These are phyloP conservation scores for Poeciliopsis turrubarensis DNA, from an alignment of 2,113 vertebrate species.

Conservation along the genomic window DNA sequence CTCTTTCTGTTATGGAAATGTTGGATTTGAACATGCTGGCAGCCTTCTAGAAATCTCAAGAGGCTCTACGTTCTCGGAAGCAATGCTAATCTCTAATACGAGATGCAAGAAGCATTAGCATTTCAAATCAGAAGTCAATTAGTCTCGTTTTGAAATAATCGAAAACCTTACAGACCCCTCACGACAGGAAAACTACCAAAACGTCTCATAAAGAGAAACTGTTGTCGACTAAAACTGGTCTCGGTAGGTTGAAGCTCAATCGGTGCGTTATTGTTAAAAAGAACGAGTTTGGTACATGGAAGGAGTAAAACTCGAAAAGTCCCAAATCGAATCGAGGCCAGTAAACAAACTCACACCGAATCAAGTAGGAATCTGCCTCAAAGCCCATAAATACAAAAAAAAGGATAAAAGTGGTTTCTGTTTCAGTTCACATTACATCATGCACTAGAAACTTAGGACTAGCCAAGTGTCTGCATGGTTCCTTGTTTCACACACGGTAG, in stretches of 20 bases:
- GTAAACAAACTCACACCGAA: slow-evolving; percentile 37
- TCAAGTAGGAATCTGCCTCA: slow-evolving; percentile 18
- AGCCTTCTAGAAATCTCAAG: too few species aligned
- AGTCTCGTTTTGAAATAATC: not conserved
- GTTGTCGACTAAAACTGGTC: not conserved
- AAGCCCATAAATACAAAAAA: slow-evolving; percentile 8
- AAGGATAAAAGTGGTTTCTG: slow-evolving; percentile 25
- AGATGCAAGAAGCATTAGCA: not conserved
- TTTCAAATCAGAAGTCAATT: not conserved
- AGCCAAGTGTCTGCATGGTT: slow-evolving; percentile 31
- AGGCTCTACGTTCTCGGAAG: not conserved
- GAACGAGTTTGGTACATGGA: slow-evolving; percentile 15
- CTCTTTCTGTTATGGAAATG: not conserved
- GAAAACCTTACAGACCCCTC: not conserved
- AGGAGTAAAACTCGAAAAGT: slow-evolving; percentile 8
- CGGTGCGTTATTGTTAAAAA: not conserved
- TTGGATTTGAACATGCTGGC: too few species aligned
- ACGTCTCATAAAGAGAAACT: not conserved
- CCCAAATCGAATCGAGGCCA: slow-evolving; percentile 4
- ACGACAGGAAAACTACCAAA: not conserved
- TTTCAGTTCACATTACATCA: slow-evolving; percentile 37
- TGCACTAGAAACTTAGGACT: slow-evolving; percentile 31
- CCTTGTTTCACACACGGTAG: slow-evolving; percentile 20
- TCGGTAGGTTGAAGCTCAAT: not conserved
- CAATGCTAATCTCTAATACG: not conserved